phyloP scores from a whole-genome alignment of 2,797 vertebrate species.

The Clarias laeviceps region DNA sequence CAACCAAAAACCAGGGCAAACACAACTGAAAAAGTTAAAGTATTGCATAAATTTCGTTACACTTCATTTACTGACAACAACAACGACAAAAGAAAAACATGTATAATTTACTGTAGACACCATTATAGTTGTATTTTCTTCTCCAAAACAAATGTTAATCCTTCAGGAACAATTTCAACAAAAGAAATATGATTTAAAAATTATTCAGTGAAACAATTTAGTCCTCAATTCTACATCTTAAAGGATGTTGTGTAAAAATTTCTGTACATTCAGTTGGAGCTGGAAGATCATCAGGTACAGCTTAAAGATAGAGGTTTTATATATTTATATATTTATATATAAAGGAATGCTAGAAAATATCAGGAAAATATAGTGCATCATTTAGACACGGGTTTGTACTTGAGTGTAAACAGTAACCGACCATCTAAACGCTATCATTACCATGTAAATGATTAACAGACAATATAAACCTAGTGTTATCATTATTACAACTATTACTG shows the following conservation, averaged over 20 bases:
- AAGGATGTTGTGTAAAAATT: slow-evolving; percentile 9
- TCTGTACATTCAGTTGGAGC: slow-evolving; percentile 34
- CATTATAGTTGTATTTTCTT: background rate
- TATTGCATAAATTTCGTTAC: slow-evolving; percentile 38
- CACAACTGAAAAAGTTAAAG: slow-evolving; percentile 24
- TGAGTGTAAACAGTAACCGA: slow-evolving; percentile 41
- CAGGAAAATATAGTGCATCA: slow-evolving; percentile 40
- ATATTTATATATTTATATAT: background rate
- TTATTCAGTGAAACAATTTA: background rate
- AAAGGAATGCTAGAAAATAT: slow-evolving; percentile 24
- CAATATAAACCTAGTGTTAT: background rate
- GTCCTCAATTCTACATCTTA: background rate
- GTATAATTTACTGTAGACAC: slow-evolving; percentile 28
- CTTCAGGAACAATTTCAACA: background rate
- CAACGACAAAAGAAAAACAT: background rate
- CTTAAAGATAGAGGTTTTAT: background rate
- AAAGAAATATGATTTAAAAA: background rate
- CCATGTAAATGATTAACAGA: slow-evolving; percentile 33
- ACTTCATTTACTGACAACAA: slow-evolving; percentile 17
- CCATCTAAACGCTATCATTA: slow-evolving; percentile 2
- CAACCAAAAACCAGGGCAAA: slow-evolving; percentile 24
- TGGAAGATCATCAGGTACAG: slow-evolving; percentile 38
- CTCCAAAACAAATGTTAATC: background rate
- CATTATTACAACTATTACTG: background rate
- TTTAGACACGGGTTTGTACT: background rate